These are phyloP conservation scores for Gymnogyps californianus DNA, from an alignment of 2,113 vertebrate species.

Conservation along the genomic window DNA sequence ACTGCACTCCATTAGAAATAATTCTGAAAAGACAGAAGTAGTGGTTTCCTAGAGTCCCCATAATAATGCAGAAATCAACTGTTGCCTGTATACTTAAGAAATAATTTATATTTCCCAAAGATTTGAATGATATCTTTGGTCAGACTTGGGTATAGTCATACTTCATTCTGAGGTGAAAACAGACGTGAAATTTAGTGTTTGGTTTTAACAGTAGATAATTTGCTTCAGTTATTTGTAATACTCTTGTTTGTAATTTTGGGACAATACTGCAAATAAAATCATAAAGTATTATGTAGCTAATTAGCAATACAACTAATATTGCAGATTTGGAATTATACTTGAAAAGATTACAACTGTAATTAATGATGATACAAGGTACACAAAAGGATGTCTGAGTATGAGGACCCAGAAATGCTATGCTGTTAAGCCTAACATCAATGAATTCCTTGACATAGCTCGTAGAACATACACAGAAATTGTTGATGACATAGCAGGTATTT, in stretches of 20 bases:
- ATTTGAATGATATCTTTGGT: not conserved
- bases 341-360: slow-evolving; percentile 92
- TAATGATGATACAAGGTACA: slow-evolving; percentile 87
- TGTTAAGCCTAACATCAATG: slow-evolving; percentile 90
- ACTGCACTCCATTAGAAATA: not conserved
- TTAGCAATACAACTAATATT: not conserved
- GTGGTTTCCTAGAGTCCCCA: not conserved
- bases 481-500: slow-evolving; percentile 93
- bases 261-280: not conserved
- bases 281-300: not conserved
- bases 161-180: not conserved
- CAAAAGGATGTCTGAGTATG: slow-evolving; percentile 91
- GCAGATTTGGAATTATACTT: slow-evolving; percentile 88
- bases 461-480: slow-evolving; percentile 95
- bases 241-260: not conserved
- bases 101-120: not conserved
- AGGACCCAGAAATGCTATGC: slow-evolving; percentile 97
- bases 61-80: not conserved
- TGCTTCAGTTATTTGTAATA: not conserved
- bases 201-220: not conserved
- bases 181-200: not conserved
- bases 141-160: not conserved
- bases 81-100: not conserved
- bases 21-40: not conserved
- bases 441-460: slow-evolving; percentile 93